A percentile compares a stretch with the other conserved stretches of the same genome.
Conservation (phyloP, 1,140 invertebrate species). For the Drosophila navojoa region DNA sequence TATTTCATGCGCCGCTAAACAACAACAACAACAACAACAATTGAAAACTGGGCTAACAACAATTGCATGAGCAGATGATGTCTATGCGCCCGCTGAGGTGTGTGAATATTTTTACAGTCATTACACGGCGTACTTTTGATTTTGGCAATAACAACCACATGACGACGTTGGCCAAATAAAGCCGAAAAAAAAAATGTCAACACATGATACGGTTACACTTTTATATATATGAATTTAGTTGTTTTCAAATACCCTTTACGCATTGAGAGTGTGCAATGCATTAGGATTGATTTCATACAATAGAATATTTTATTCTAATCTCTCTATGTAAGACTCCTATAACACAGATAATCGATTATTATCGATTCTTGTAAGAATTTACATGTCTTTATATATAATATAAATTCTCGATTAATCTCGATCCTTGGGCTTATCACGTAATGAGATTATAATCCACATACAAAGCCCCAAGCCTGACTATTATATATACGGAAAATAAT, state of each 20-base stretch:
- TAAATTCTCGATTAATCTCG: no score
- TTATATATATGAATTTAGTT: slow-evolving; percentile 6
- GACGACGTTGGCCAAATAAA: slow-evolving; percentile 66
- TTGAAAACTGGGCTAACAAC: slow-evolving; percentile 75
- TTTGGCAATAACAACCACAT: slow-evolving; percentile 61
- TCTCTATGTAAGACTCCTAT: no score
- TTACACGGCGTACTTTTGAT: slow-evolving; percentile 66
- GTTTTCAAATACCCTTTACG: slow-evolving; percentile 13
- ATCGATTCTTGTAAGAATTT: no score
- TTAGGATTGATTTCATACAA: no score
- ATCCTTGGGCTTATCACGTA: no score
- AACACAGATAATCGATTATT: no score
- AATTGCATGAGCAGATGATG: slow-evolving; percentile 50
- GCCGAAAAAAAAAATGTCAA: slow-evolving; percentile 74
- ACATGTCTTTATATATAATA: no score
- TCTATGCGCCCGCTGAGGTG: slow-evolving; percentile 50
- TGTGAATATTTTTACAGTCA: slow-evolving; percentile 77
- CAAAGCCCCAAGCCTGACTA: no score
- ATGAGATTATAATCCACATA: no score
- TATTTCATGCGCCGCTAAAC: slow-evolving; percentile 45
- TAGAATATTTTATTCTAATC: no score
- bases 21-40: slow-evolving; percentile 27
- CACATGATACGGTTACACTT: slow-evolving; percentile 57
- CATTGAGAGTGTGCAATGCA: neutral
- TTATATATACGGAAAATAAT: no score